Percentiles rank a stretch among this genome's conserved stretches.
Conservation (phyloP, 1,140 invertebrate species). For the Ctenoplectra terminalis region DNA sequence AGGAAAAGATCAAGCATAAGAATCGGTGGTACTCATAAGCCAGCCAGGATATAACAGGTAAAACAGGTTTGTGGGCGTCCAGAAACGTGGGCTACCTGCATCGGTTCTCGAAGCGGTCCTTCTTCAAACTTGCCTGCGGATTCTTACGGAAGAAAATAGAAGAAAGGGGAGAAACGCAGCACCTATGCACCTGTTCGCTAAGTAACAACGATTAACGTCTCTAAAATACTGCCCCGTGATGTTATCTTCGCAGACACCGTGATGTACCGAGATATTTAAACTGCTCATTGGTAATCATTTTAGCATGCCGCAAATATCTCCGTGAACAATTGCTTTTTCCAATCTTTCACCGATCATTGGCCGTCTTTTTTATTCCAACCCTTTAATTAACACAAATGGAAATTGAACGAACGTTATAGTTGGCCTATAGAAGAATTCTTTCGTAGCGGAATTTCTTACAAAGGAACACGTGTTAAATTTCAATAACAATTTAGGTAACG, state of each 20-base stretch:
- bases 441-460: too few species aligned
- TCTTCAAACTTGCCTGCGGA: conserved; percentile 62
- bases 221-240: neutral
- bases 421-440: too few species aligned
- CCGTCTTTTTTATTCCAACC: too few species aligned
- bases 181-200: conserved; percentile 40
- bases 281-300: too few species aligned
- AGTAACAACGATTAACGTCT: conserved; percentile 29
- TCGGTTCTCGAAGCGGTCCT: conserved; percentile 63
- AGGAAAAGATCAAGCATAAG: conserved; percentile 28
- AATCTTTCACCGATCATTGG: too few species aligned
- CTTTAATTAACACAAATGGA: too few species aligned
- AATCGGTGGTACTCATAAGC: conserved; percentile 62
- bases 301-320: neutral
- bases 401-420: too few species aligned
- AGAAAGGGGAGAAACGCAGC: conserved; percentile 55
- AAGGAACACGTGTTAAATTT: too few species aligned
- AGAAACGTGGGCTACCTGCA: conserved; percentile 76
- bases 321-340: too few species aligned
- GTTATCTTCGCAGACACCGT: neutral
- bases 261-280: neutral
- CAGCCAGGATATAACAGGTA: conserved; percentile 78
- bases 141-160: conserved; percentile 71
- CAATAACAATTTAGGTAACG: neutral
- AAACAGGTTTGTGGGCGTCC: conserved; percentile 82